A percentile compares a stretch with the other conserved stretches of the same genome.
Conservation (phyloP, 2,113 vertebrate species). For the Hystrix cristata region DNA sequence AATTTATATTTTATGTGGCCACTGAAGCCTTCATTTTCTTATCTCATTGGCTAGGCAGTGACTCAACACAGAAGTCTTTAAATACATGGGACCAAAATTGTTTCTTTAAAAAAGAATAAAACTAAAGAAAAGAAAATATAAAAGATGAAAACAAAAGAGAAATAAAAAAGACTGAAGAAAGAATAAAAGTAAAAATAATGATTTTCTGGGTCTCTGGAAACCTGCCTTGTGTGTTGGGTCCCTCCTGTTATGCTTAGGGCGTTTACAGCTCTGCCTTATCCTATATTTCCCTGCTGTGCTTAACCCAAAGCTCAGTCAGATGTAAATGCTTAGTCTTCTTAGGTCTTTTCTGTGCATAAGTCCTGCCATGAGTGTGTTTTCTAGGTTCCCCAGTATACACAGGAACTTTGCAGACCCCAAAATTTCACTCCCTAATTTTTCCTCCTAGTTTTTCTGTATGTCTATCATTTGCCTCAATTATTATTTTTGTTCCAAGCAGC, state of each 20-base stretch:
- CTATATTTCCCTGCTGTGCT: background rate
- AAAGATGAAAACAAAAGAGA: background rate
- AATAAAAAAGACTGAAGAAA: background rate
- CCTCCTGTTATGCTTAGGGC: background rate
- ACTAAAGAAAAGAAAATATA: background rate
- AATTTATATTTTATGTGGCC: background rate
- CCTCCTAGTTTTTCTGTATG: background rate
- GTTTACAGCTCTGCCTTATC: background rate
- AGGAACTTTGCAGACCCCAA: background rate
- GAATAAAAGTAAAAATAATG: background rate
- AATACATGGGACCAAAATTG: background rate
- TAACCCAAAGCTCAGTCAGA: background rate
- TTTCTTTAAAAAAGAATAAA: background rate
- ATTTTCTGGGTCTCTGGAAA: background rate
- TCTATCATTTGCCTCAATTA: background rate
- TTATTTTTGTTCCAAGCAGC: background rate
- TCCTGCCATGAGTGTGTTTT: background rate
- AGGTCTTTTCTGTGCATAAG: background rate
- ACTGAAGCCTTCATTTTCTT: constrained; percentile 17
- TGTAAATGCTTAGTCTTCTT: background rate
- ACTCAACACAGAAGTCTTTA: background rate
- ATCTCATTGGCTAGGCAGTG: background rate
- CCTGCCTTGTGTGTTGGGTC: background rate
- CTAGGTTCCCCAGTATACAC: background rate
- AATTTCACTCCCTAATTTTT: constrained; percentile 17